Evolutionary conservation across 2,888 invertebrate species (phyloP), one percentile per base, ranked within the genome.

Genomic region (Patella ulyssiponensis): DNA sequence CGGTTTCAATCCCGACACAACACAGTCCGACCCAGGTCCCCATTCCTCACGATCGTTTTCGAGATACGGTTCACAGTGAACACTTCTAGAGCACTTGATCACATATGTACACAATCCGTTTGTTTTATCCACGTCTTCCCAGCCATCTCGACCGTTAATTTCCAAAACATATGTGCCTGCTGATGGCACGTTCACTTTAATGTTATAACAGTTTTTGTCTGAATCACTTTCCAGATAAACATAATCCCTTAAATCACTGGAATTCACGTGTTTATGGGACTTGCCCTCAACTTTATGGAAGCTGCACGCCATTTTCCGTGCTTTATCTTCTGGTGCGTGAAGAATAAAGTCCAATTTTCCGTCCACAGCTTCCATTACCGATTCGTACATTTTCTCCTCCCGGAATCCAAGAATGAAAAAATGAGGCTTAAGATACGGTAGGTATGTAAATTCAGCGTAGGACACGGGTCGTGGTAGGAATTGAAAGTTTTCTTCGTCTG

Each of bases 31-130:
- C 5, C 89, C 89, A 4, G 89, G 89, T 0, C 90, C 90, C 90
- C 90, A 90, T 53, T 89, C 90, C 52, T 88, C 87, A 51, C 87
- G 84, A 33, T 89, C 89, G 71, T 85, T 86, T 73, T 84, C 84
- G 2, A 89, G 89, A 44, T 89, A 81, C 17, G 87, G 86, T 64
- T 82, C 76, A 20, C 84, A 83, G 33, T 84, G 78, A 71, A 79
- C 79, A 12, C 83, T 80, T 17, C 77, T 76, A 27, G 82, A 73
- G 52, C 84, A 85, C 51, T 81, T 80, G 14, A 86, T 79, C 27
- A 84, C 81, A 69, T 86, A 87, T 9, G 86, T 86, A 33, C 83
- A 80, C 11, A 86, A 79, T 69, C 86, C 83, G n/a, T 82, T 44
- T 70, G 76, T 73, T n/a, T 73, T 81, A 58, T 83, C 84, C 51